Base-by-base conservation (phyloP, 2,113 vertebrate genomes). In the Lepisosteus oculatus region DNA sequence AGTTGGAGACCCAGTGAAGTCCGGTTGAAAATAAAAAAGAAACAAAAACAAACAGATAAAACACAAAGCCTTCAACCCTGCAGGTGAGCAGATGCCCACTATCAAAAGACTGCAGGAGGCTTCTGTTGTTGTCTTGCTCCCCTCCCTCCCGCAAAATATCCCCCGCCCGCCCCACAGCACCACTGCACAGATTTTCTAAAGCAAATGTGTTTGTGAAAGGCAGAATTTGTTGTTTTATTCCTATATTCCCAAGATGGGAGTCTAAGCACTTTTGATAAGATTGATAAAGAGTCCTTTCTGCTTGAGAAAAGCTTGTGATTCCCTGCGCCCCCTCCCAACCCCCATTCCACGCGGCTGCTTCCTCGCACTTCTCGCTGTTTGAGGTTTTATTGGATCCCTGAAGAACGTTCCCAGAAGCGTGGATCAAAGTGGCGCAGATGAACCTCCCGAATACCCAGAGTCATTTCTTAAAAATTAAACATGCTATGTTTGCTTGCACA, bases 401-500 rank as follows among this genome's bases (percentile, higher is more conserved):
- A 81, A 81, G 83, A 72, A 71, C 5, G 63, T 77, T 80, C 78
- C 79, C 75, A 74, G 80, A 79, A 75, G 77, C 11, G 81, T 66
- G 71, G 76, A 83, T 86, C 83, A 77, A 81, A 86, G 79, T 47
- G 1, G 61, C 73, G 68, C 77, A 76, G 77, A n/a, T 56, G 73
- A 79, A 76, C 72, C 6, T 78, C 78, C 76, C 71, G 72, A 82
- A 81, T 78, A 85, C 83, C 78, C 68, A 73, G 80, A 80, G 81
- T 77, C 12, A 70, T 84, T 86, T 81, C 82, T 77, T 83, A 79
- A 76, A 88, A 89, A 87, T 79, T 81, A 86, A 84, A 79, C 71
- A 67, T 69, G 79, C 86, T 83, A 65, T 79, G 86, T 90, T 79
- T 90, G 87, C 90, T 88, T 82, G 89, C 87, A 87, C 71, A 17